A percentile compares a stretch with the other conserved stretches of the same genome.
Evolutionary conservation across 2,797 vertebrate species (phyloP).

Genomic region (Sebastes jordani): DNA sequence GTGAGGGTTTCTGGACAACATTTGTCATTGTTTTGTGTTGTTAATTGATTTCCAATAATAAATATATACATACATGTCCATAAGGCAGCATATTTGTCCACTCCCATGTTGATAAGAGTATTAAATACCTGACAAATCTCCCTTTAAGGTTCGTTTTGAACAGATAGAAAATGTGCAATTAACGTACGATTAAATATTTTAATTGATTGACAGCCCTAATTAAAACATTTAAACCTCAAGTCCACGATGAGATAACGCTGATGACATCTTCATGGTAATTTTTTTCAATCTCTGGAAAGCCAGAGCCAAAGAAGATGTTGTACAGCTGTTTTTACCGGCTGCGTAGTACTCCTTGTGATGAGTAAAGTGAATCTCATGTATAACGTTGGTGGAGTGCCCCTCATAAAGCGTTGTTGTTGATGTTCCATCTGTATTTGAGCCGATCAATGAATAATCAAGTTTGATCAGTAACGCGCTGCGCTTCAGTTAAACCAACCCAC

Average conservation of each 20-base stretch:
- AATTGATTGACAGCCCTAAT: too few relatives aligned
- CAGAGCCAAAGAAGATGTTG: background rate
- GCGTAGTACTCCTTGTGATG: background rate
- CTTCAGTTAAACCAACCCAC: background rate
- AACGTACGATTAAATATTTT: too few relatives aligned
- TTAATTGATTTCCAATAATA: too few relatives aligned
- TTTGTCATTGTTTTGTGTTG: too few relatives aligned
- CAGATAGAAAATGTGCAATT: too few relatives aligned
- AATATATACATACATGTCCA: too few relatives aligned
- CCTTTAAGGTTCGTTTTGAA: too few relatives aligned
- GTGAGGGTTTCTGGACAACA: too few relatives aligned
- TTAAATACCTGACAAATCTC: too few relatives aligned
- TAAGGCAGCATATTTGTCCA: too few relatives aligned
- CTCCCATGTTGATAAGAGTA: too few relatives aligned
- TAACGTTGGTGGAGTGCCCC: background rate
- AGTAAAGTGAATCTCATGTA: background rate
- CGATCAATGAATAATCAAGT: background rate
- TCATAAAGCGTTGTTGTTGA: background rate
- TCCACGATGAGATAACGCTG: background rate
- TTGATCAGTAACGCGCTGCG: background rate
- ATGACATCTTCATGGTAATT: background rate
- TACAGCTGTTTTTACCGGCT: background rate
- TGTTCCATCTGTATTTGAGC: background rate
- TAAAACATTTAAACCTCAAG: too few relatives aligned
- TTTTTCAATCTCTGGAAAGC: background rate